phyloP scores from a whole-genome alignment of 2,797 vertebrate genomes.

The Melopsittacus undulatus region DNA sequence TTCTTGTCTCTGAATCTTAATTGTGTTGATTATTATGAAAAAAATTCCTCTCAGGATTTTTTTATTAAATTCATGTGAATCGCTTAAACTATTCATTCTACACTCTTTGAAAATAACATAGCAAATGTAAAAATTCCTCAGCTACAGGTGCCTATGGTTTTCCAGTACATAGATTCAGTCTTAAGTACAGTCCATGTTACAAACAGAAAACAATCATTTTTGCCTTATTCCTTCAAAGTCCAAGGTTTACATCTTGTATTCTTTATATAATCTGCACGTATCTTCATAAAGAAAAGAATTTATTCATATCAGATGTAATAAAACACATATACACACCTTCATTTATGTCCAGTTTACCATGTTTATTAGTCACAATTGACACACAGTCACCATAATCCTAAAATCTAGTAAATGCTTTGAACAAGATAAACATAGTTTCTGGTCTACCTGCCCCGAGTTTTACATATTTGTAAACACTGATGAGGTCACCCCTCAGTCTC shows the following conservation, averaged over 20 bases:
- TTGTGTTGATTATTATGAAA: background rate
- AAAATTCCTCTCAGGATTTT: background rate
- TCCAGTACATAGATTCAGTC: background rate
- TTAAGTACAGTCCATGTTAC: background rate
- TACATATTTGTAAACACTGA: no score
- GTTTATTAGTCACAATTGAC: background rate
- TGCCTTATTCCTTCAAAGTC: background rate
- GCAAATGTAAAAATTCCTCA: background rate
- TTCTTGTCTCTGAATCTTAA: background rate
- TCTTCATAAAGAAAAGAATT: background rate
- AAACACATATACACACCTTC: background rate
- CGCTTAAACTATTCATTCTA: background rate
- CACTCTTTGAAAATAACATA: background rate
- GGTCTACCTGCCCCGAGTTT: background rate
- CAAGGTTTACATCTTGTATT: background rate
- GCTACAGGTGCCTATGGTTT: background rate
- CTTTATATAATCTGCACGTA: background rate
- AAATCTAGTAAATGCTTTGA: background rate
- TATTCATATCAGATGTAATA: background rate
- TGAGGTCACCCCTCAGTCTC: no score
- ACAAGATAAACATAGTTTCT: background rate
- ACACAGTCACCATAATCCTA: background rate
- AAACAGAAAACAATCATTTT: background rate
- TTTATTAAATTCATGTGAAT: background rate
- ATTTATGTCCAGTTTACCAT: background rate